Evolutionary conservation across 1,140 invertebrate species (phyloP), one percentile per base, ranked within the genome.

Genomic region (Globodera rostochiensis): DNA sequence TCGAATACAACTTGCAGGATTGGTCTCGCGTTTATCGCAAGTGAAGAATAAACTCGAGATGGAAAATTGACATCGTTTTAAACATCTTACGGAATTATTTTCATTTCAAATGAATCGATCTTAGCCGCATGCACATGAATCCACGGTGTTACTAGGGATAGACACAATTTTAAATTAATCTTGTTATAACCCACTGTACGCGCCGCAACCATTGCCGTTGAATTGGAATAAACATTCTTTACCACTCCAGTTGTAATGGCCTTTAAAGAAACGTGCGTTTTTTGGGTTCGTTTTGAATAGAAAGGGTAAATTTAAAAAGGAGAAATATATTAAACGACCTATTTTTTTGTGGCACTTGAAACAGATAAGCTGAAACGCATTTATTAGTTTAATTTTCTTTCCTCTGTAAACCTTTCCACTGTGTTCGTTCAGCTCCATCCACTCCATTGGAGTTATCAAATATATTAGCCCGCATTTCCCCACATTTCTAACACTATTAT

Each of bases 401-500:
- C 36, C 36, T 36, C 8, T 57, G 21, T n/a, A 45, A 60, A 88
- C 85, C 85, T 87, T 87, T 67, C 85, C 86, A n/a, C 84, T 69
- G 49, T 80, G 87, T 67, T 82, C 80, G 46, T 69, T 74, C 36
- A 82, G 49, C 21, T 75, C 60, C 86, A 87, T 87, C 86, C 86
- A 87, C 46, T 87, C 83, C 87, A 87, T 87, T 49, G 86, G 86
- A 15, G 86, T 80, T 21, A 88, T 77, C 19, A 87, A 81, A 67
- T 86, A 87, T 6, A 80, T 85, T 64, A 84, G 87, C n/a, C 25
- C 53, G 73, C 83, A 84, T 25, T 60, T 60, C 11, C 50, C 7
- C 50, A 53, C 50, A 1, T 7, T 53, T 15, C 11, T 15, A 60
- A 11, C 0, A 15, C 57, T 6, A 60, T 60, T 13, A 13, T 15